These are phyloP conservation scores for Sylvilagus floridanus DNA, from an alignment of 2,797 vertebrate species.

Conservation along the genomic window DNA sequence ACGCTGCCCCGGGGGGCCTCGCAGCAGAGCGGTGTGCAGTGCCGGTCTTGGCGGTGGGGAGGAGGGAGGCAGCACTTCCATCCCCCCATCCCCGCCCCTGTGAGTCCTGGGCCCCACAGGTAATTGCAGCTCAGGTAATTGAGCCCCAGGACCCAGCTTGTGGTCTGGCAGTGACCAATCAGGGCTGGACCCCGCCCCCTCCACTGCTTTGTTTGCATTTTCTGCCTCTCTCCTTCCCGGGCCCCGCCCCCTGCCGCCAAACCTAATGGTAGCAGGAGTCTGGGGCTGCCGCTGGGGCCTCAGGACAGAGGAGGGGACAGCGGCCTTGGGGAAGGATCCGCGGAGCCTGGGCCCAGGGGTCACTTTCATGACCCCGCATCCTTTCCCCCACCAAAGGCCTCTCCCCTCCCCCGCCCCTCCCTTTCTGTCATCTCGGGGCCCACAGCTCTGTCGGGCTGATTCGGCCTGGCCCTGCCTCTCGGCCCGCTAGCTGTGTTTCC, in stretches of 20 bases:
- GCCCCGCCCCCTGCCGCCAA: background rate
- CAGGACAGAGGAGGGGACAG: background rate
- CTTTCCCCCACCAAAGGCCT: too few relatives aligned
- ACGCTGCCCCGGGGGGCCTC: too few relatives aligned
- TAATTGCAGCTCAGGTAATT: background rate
- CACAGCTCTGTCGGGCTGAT: background rate
- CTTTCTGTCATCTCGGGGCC: background rate
- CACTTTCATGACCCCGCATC: background rate
- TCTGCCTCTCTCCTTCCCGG: too few relatives aligned
- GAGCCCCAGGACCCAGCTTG: background rate
- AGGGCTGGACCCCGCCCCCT: background rate
- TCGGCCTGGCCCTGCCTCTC: background rate
- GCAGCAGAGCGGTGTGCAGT: background rate
- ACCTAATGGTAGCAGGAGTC: slow-evolving; percentile 37
- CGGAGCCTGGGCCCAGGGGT: too few relatives aligned
- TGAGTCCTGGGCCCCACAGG: background rate
- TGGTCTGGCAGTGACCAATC: background rate
- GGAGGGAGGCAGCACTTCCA: too few relatives aligned
- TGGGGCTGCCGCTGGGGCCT: background rate
- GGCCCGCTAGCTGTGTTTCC: background rate
- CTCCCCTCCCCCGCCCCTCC: fast-evolving
- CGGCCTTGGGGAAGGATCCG: fast-evolving
- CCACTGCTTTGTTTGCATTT: slow-evolving; percentile 42
- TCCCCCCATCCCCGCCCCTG: background rate
- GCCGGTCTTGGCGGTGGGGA: too few relatives aligned